Conservation (phyloP, 2,888 invertebrate genomes). For the Caenorhabditis uteleia region DNA sequence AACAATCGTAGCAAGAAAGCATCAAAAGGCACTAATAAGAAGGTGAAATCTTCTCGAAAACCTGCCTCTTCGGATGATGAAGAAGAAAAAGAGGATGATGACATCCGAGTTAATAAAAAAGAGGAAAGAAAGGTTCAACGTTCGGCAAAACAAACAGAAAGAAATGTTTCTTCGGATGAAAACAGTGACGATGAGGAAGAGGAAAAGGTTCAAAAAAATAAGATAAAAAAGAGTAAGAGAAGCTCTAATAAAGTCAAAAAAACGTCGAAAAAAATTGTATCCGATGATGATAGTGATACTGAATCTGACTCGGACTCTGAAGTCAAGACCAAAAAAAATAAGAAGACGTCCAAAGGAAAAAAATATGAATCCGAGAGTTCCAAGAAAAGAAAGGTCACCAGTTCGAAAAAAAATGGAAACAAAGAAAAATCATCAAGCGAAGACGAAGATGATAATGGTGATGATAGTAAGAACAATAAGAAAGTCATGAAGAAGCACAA, state of each 20-base stretch:
- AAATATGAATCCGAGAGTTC: not conserved
- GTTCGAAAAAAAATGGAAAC: not conserved
- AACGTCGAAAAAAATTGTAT: not conserved
- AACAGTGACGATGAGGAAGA: too few species aligned
- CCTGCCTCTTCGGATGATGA: too few species aligned
- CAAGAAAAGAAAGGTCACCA: not conserved
- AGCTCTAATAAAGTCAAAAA: constrained; percentile 3
- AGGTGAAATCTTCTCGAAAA: too few species aligned
- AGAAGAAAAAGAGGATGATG: too few species aligned
- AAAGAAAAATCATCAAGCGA: not conserved
- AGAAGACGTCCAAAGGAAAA: constrained; percentile 1
- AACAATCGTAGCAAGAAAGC: too few species aligned
- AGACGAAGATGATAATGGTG: not conserved
- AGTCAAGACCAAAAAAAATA: not conserved
- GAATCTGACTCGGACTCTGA: not conserved
- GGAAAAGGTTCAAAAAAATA: too few species aligned
- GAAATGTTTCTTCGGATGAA: too few species aligned
- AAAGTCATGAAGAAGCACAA: not conserved
- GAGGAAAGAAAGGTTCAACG: too few species aligned
- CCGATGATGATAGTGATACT: constrained; percentile 3
- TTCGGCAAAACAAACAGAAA: too few species aligned
- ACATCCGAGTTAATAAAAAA: too few species aligned
- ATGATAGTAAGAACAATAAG: not conserved
- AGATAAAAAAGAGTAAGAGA: too few species aligned
- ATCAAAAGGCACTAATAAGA: too few species aligned